These are phyloP conservation scores for Drosophila affinis DNA, from an alignment of 2,888 invertebrate species.

Conservation along the genomic window DNA sequence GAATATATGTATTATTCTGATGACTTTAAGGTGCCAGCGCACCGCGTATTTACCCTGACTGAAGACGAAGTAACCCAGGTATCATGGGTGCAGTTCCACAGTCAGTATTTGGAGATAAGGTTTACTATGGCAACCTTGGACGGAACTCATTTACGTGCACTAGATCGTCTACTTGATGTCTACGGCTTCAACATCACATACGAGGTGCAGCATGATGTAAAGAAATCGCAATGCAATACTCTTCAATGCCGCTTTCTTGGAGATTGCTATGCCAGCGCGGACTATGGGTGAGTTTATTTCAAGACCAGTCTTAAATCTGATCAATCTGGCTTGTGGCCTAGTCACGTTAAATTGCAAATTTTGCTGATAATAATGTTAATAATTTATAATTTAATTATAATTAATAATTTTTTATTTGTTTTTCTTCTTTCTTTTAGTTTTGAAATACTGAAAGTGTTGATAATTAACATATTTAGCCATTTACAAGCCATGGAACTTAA, in stretches of 20 bases:
- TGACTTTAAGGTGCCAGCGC: slow-evolving; percentile 87
- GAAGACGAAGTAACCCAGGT: slow-evolving; percentile 90
- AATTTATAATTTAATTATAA: no score
- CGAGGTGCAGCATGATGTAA: slow-evolving; percentile 87
- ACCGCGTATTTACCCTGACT: slow-evolving; percentile 88
- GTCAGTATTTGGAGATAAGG: slow-evolving; percentile 91
- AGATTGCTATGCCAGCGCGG: slow-evolving; percentile 89
- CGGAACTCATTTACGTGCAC: slow-evolving; percentile 92
- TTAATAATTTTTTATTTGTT: no score
- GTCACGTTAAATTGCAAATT: neutral
- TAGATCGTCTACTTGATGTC: slow-evolving; percentile 91
- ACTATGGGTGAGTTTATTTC: slow-evolving; percentile 88
- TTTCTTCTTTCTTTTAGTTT: no score
- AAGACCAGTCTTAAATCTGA: no score
- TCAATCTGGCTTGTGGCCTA: neutral
- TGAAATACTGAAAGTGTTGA: no score
- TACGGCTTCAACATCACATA: slow-evolving; percentile 97
- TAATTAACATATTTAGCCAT: no score
- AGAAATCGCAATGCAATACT: slow-evolving; percentile 89
- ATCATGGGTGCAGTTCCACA: slow-evolving; percentile 86
- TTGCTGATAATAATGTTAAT: no score
- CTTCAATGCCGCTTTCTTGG: slow-evolving; percentile 93
- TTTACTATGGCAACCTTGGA: slow-evolving; percentile 89
- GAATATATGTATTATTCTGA: slow-evolving; percentile 91
- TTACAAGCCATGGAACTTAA: no score